phyloP scores from a whole-genome alignment of 2,113 vertebrate species.

The Terrapene triunguis region DNA sequence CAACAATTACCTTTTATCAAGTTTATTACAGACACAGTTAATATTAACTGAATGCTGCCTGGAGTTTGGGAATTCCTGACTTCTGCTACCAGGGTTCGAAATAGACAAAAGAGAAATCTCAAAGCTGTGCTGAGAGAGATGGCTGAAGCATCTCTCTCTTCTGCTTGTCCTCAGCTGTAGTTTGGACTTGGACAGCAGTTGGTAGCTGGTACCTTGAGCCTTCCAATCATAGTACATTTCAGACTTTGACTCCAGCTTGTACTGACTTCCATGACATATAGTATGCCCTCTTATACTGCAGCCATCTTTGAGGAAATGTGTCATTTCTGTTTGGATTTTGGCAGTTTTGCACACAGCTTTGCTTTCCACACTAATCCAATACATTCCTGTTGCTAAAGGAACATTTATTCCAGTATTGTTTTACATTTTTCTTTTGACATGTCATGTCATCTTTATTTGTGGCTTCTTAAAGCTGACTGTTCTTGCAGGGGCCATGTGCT shows the following conservation, averaged over 20 bases:
- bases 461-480: slow-evolving; percentile 83
- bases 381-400: slow-evolving; percentile 75
- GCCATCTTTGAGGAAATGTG: slow-evolving; percentile 70
- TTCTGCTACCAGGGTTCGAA: not conserved
- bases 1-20: not conserved
- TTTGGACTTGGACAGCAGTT: slow-evolving; percentile 13
- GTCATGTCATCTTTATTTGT: slow-evolving; percentile 57
- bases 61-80: not conserved
- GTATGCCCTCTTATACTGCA: slow-evolving; percentile 72
- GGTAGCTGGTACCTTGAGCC: slow-evolving; percentile 28
- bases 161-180: not conserved
- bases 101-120: not conserved
- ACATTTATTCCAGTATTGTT: slow-evolving; percentile 75
- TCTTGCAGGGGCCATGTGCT: slow-evolving; percentile 81
- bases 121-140: not conserved
- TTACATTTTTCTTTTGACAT: slow-evolving; percentile 1
- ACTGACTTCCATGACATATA: slow-evolving; percentile 44
- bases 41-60: not conserved
- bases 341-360: slow-evolving; percentile 78
- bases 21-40: not conserved
- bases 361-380: slow-evolving; percentile 77
- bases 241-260: slow-evolving; percentile 68
- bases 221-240: not conserved
- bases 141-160: not conserved
- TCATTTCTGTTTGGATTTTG: slow-evolving; percentile 68